Percentiles rank a stretch among this genome's conserved stretches.
Evolutionary conservation across 2,113 vertebrate species (phyloP).

Genomic region (Microcebus tavaratra): DNA sequence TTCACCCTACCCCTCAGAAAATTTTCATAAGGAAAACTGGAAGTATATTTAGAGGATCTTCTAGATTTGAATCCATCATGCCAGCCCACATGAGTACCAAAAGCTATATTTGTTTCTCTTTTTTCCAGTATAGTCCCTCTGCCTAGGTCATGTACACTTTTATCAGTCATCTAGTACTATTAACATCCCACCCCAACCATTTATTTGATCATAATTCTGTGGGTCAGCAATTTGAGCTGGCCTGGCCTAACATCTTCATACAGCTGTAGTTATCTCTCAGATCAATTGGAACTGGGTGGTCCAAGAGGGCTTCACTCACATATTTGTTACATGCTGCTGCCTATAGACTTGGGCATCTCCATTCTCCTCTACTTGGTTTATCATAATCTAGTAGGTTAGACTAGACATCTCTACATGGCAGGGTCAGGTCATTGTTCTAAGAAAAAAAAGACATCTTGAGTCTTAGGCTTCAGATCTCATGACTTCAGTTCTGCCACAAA

Average conservation of each 20-base stretch:
- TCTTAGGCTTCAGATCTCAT: neutral
- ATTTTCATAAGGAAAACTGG: neutral
- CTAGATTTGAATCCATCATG: neutral
- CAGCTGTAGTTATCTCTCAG: neutral
- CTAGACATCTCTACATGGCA: neutral
- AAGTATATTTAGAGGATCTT: neutral
- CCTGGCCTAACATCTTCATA: neutral
- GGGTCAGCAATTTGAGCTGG: neutral
- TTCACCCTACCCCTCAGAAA: neutral
- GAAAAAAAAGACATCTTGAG: neutral
- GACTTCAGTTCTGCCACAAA: neutral
- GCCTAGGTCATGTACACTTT: neutral
- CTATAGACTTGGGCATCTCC: neutral
- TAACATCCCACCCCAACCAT: neutral
- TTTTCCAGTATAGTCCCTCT: neutral
- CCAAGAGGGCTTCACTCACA: neutral
- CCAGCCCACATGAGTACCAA: neutral
- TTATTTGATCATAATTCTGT: neutral
- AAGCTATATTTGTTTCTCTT: neutral
- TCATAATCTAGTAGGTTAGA: neutral
- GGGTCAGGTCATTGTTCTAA: neutral
- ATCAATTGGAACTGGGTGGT: neutral
- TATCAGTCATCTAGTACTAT: neutral
- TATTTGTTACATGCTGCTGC: neutral
- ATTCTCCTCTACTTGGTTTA: neutral